Conservation (phyloP, 2,113 vertebrate species). For the Phalacrocorax brasilianus region DNA sequence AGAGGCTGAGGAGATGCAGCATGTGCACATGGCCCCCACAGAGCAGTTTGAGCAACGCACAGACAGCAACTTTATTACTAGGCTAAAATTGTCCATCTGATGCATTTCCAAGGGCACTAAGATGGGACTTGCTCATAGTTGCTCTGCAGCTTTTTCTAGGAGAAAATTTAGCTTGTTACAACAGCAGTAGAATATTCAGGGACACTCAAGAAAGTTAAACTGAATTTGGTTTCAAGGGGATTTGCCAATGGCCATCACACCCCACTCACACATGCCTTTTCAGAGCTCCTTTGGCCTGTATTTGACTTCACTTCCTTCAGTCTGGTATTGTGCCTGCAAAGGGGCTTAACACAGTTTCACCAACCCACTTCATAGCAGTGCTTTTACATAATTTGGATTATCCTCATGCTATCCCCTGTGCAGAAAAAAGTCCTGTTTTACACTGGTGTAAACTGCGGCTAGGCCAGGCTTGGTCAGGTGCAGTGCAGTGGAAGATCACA, state of each 20-base stretch:
- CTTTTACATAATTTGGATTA: background rate
- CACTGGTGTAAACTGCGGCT: accelerated
- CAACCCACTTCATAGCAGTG: background rate
- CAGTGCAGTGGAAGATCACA: background rate
- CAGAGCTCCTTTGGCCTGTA: background rate
- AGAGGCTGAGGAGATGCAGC: background rate
- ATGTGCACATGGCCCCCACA: background rate
- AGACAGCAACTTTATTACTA: background rate
- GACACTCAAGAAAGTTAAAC: background rate
- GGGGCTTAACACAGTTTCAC: background rate
- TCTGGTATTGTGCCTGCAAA: background rate
- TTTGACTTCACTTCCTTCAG: background rate
- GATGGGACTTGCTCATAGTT: background rate
- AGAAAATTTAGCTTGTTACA: background rate
- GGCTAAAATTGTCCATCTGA: background rate
- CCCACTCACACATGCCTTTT: background rate
- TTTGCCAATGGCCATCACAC: background rate
- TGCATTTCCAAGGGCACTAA: background rate
- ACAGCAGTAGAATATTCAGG: background rate
- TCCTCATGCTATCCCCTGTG: background rate
- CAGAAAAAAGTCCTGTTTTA: background rate
- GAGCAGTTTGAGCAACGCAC: background rate
- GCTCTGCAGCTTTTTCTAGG: background rate
- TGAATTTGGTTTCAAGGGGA: background rate
- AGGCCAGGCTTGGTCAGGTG: background rate